Base-by-base conservation (phyloP, 2,797 vertebrate genomes). In the Avahi laniger region DNA sequence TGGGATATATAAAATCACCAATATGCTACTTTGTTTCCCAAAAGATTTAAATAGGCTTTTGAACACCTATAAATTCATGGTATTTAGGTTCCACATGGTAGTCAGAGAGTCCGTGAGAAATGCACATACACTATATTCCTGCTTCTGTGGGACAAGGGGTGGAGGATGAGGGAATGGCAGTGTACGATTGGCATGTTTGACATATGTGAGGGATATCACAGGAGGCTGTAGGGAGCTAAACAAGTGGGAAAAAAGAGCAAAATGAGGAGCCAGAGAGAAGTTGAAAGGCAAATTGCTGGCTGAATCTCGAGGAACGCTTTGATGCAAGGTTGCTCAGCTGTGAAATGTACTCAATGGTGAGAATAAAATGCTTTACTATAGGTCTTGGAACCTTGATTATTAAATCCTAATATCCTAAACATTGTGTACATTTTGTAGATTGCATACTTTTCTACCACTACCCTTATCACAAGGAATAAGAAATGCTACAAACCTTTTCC, bases 21-120 rank as follows among this genome's bases (percentile, higher is more conserved):
- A 35, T 61, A 65, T 48, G 15, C 5, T 46, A 11, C 28, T 81
- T 89, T 84, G 12, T 70, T 86, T 67, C 67, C 59, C 79, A 28
- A 96, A 57, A 17, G 73, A 81, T 20, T 91, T 73, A 90, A 82
- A 91, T 48, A 76, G 46, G 48, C 18, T 80, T 96, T 85, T 61
- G 57, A 46, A 89, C 8, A 35, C 48, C 50, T 57, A 57, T 57
- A 85, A 70, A 59, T 67, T 15, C n/a, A 22, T 46, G 1, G 33
- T 35, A 61, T 69, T 61, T 81, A 61, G 8, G 38, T 28, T 76
- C 79, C 33, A 80, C 57, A 61, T 18, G 33, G 18, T 41, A 43
- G n/a, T 87, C 84, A 89, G 86, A 84, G 95, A 94, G 20, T 46
- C 50, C 24, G 0, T 52, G 79, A 88, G 63, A 82, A 89, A 72